phyloP scores from a whole-genome alignment of 1,140 invertebrate species.

The Drosophila pseudoobscura region DNA sequence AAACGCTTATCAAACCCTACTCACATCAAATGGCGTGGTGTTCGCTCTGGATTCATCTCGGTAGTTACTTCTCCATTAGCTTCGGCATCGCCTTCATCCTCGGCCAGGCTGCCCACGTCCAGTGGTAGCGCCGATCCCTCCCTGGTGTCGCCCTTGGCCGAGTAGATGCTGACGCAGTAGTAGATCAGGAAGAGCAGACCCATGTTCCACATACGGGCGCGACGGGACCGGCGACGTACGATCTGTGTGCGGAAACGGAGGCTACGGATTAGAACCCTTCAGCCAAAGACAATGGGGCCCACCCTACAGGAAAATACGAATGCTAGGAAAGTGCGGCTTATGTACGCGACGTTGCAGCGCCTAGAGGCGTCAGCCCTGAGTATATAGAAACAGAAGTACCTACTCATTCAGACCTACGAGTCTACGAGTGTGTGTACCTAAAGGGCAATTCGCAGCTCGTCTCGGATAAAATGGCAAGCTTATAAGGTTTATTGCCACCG shows the following conservation, averaged over 20 bases:
- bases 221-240: constrained; percentile 68
- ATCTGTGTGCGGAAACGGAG: constrained; percentile 44
- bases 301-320: too few species aligned
- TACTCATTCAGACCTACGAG: constrained; percentile 8
- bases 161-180: constrained; percentile 76
- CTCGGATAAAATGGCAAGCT: constrained; percentile 41
- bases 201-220: constrained; percentile 82
- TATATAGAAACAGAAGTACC: neutral
- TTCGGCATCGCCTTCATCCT: constrained; percentile 49
- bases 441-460: constrained; percentile 13
- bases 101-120: constrained; percentile 51
- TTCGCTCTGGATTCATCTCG: constrained; percentile 13
- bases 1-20: neutral
- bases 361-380: constrained; percentile 33
- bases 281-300: constrained; percentile 34
- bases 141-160: constrained; percentile 66
- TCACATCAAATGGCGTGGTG: constrained; percentile 40
- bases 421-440: constrained; percentile 1
- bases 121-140: constrained; percentile 28
- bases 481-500: constrained; percentile 52
- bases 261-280: constrained; percentile 3
- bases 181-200: constrained; percentile 80
- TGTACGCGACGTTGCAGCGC: constrained; percentile 26
- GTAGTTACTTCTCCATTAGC: constrained; percentile 15
- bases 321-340: constrained; percentile 33